Evolutionary conservation across 1,140 invertebrate genomes (phyloP), one percentile per base, ranked within the genome.

Genomic region (Drosophila tsacasi): DNA sequence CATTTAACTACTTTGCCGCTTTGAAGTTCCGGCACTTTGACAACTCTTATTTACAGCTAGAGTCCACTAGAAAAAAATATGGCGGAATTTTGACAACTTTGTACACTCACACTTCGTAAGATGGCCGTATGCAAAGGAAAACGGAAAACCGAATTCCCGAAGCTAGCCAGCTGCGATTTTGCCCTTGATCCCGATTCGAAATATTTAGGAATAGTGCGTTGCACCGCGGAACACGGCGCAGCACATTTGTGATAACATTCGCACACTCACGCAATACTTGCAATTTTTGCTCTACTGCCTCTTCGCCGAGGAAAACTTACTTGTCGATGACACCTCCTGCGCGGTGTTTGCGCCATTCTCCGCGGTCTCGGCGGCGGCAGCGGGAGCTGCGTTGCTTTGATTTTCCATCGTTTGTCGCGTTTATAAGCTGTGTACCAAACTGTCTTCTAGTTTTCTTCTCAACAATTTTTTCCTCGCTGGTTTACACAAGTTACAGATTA

Each of bases 311-410:
- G 23, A 62, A 64, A 68, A 92, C 91, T 92, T 92, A 92, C 91
- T 92, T 92, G 91, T 92, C 79, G 91, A 92, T 58, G 91, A 92
- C 67, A 92, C 91, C 86, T 92, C 91, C 75, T 86, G 84, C 81
- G 84, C 91, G 71, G 91, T 79, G 85, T 67, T 79, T 69, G 78
- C 74, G 68, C 84, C 82, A 69, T 87, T 87, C 73, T 82, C 83
- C 52, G 74, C 81, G 79, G 79, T 39, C 35, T 57, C 54, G 76
- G 82, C 82, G 79, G 79, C 81, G 65, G 84, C 81, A 81, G 85
- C 87, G 63, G 82, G 77, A 76, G 77, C 81, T 89, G 78, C 82
- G 87, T 91, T 92, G 83, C 83, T 91, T 92, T 89, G 79, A 81
- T 90, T 90, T 86, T 92, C 91, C 91, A 92, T 92, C 71, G 81